phyloP scores from a whole-genome alignment of 2,888 invertebrate genomes.

The Synanthedon myopaeformis region DNA sequence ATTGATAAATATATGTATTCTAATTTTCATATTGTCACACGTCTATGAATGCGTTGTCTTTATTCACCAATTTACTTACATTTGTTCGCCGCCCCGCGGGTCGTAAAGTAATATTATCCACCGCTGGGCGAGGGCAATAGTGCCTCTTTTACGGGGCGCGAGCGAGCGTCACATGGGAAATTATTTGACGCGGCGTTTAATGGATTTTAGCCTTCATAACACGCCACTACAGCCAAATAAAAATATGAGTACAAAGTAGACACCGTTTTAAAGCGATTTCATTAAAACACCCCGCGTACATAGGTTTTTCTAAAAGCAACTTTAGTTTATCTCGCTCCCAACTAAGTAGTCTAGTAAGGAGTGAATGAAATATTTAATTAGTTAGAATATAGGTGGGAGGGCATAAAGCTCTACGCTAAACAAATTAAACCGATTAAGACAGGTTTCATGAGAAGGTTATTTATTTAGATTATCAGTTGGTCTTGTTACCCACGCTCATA shows the following conservation, averaged over 20 bases:
- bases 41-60: conserved; percentile 45
- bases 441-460: no score
- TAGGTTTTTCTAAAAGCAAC: no score
- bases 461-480: no score
- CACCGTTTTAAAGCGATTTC: conserved; percentile 4
- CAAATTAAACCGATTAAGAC: no score
- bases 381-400: no score
- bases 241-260: conserved; percentile 36
- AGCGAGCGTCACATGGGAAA: conserved; percentile 69
- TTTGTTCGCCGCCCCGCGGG: conserved; percentile 56
- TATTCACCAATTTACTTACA: conserved; percentile 68
- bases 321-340: no score
- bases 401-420: no score
- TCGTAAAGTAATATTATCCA: conserved; percentile 69
- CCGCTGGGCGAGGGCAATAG: conserved; percentile 64
- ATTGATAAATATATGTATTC: background rate
- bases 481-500: no score
- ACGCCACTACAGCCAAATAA: conserved; percentile 63
- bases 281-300: background rate
- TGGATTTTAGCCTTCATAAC: conserved; percentile 71
- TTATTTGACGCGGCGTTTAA: conserved; percentile 71
- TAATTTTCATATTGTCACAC: no score
- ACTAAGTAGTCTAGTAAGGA: no score
- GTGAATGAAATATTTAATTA: no score
- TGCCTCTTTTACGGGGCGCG: conserved; percentile 69